These are phyloP conservation scores for Archivesica marissinica DNA, from an alignment of 1,140 invertebrate species.

Conservation along the genomic window DNA sequence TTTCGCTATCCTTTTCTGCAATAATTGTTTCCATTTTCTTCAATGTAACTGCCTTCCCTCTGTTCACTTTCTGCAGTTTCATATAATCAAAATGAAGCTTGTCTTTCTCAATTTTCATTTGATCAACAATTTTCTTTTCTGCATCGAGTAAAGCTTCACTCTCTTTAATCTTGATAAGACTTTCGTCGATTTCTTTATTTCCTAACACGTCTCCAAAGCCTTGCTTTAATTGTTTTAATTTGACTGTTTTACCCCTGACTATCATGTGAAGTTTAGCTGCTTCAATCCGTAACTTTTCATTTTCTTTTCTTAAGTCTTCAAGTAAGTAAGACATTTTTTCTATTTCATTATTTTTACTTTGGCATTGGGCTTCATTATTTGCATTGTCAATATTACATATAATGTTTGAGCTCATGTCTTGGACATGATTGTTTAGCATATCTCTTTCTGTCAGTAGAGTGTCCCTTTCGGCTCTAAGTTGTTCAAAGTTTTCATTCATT, in stretches of 20 bases:
- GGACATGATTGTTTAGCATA: slow-evolving; percentile 52
- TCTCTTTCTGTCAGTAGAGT: slow-evolving; percentile 44
- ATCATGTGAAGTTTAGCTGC: slow-evolving; percentile 47
- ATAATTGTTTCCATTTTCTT: slow-evolving; percentile 51
- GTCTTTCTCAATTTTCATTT: slow-evolving; percentile 34
- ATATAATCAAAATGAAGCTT: slow-evolving; percentile 24
- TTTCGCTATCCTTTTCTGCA: slow-evolving; percentile 32
- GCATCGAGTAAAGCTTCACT: slow-evolving; percentile 13
- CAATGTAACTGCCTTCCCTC: slow-evolving; percentile 58
- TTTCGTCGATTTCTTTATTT: slow-evolving; percentile 40
- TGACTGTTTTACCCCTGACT: slow-evolving; percentile 53
- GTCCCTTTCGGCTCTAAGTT: slow-evolving; percentile 54
- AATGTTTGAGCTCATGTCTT: slow-evolving; percentile 53
- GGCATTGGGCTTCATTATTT: slow-evolving; percentile 26
- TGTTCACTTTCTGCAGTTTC: slow-evolving; percentile 57
- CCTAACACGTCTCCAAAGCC: slow-evolving; percentile 7
- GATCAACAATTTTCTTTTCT: slow-evolving; percentile 11
- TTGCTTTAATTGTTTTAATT: slow-evolving; percentile 49
- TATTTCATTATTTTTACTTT: slow-evolving; percentile 50
- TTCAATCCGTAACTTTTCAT: slow-evolving; percentile 54
- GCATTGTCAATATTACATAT: slow-evolving; percentile 30
- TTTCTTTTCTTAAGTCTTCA: slow-evolving; percentile 39
- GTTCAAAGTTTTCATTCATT: slow-evolving; percentile 58
- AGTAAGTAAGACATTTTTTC: slow-evolving; percentile 4
- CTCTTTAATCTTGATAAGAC: neutral